These are phyloP conservation scores for Molossus molossus DNA, from an alignment of 2,797 vertebrate genomes.

Conservation along the genomic window DNA sequence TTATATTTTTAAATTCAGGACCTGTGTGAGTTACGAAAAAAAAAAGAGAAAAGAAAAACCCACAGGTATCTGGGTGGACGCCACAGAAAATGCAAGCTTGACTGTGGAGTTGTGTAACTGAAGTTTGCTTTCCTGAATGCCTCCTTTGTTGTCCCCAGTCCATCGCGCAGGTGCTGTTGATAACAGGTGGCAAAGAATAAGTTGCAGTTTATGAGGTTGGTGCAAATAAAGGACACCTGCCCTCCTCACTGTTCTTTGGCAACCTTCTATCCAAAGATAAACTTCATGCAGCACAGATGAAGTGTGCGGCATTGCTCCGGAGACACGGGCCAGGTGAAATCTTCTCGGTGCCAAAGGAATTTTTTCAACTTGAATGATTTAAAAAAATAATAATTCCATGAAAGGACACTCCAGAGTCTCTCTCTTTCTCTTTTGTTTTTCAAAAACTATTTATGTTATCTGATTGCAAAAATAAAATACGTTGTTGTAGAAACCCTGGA, in stretches of 20 bases:
- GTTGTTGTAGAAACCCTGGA: neutral
- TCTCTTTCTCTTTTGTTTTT: neutral
- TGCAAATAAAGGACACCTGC: slow-evolving; percentile 62
- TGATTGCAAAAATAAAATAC: neutral
- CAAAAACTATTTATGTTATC: neutral
- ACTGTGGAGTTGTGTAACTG: neutral
- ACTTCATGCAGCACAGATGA: neutral
- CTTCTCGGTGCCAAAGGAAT: neutral
- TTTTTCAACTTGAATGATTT: neutral
- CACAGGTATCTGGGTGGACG: neutral
- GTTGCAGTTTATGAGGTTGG: slow-evolving; percentile 55
- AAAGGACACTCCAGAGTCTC: slow-evolving; percentile 24
- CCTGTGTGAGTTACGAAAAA: neutral
- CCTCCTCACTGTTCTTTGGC: neutral
- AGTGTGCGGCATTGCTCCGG: neutral
- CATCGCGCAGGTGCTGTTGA: slow-evolving; percentile 18
- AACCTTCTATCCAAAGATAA: slow-evolving; percentile 8
- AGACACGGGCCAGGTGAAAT: neutral
- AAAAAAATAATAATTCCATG: neutral
- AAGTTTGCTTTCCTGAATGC: slow-evolving; percentile 11
- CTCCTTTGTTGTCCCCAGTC: slow-evolving; percentile 39
- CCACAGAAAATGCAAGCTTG: neutral
- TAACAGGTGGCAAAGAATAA: slow-evolving; percentile 64
- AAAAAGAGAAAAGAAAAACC: neutral
- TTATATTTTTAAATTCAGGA: slow-evolving; percentile 19